A percentile compares a stretch with the other conserved stretches of the same genome.
Conservation (phyloP, 1,140 invertebrate genomes). For the Aplysia californica region DNA sequence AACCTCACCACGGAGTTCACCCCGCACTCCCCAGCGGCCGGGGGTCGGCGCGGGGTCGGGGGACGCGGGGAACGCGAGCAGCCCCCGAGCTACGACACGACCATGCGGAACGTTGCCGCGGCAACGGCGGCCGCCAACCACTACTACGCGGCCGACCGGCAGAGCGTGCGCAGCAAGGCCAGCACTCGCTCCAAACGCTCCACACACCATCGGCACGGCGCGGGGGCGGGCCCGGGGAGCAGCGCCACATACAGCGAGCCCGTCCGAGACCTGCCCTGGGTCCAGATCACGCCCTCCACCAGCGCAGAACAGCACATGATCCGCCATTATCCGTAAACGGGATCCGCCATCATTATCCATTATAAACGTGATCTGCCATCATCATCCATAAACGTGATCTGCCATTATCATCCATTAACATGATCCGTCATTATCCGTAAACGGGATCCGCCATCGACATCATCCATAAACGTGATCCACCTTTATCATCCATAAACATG, state of each 20-base stretch:
- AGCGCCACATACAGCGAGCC: slow-evolving; percentile 34
- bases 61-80: slow-evolving; percentile 42
- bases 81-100: slow-evolving; percentile 59
- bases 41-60: slow-evolving; percentile 14
- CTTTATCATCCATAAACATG: too few species aligned
- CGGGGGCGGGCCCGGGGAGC: slow-evolving; percentile 29
- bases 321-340: slow-evolving; percentile 22
- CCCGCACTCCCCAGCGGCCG: background rate
- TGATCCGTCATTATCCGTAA: slow-evolving; percentile 25
- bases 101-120: slow-evolving; percentile 50
- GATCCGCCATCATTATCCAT: too few species aligned
- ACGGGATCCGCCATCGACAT: too few species aligned
- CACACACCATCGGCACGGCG: slow-evolving; percentile 1
- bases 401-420: too few species aligned
- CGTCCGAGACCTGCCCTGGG: slow-evolving; percentile 55
- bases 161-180: slow-evolving; percentile 57
- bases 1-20: slow-evolving; percentile 26
- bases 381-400: too few species aligned
- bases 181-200: slow-evolving; percentile 48
- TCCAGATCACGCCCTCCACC: slow-evolving; percentile 58
- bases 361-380: too few species aligned
- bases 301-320: slow-evolving; percentile 31
- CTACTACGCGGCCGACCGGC: slow-evolving; percentile 52
- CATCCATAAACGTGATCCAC: too few species aligned
- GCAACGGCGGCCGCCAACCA: slow-evolving; percentile 38